A percentile compares a stretch with the other conserved stretches of the same genome.
phyloP scores from a whole-genome alignment of 2,113 vertebrate species.

The Rhegmatorhina hoffmannsi region DNA sequence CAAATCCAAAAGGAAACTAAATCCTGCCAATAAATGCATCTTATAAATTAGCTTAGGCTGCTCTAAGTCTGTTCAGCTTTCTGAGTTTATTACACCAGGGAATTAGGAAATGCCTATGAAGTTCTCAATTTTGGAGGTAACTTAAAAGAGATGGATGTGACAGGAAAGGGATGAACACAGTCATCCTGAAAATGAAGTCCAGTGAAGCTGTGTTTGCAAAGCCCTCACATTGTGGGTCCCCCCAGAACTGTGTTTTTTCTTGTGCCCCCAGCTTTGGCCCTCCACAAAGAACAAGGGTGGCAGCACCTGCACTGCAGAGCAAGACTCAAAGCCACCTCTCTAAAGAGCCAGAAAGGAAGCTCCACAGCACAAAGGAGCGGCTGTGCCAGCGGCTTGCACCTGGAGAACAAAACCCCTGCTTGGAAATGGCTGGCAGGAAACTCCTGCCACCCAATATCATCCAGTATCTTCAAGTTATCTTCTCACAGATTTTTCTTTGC shows the following conservation, averaged over 20 bases:
- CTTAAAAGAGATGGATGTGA: neutral
- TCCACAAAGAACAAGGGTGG: neutral
- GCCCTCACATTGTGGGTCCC: neutral
- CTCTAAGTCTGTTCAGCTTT: neutral
- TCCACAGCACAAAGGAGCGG: neutral
- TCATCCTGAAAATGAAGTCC: neutral
- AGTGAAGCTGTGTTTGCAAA: neutral
- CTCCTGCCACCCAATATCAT: neutral
- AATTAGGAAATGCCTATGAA: neutral
- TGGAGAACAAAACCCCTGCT: neutral
- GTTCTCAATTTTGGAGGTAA: neutral
- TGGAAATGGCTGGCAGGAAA: neutral
- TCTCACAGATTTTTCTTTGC: neutral
- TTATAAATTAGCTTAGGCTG: neutral
- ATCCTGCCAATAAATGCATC: neutral
- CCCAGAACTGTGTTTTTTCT: neutral
- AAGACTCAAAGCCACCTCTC: neutral
- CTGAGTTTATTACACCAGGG: neutral
- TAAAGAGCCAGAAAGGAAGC: rapidly evolving
- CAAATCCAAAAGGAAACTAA: neutral
- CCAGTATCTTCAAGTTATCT: neutral
- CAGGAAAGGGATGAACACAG: neutral
- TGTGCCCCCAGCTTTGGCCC: neutral
- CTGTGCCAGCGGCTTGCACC: rapidly evolving
- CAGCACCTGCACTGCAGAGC: rapidly evolving